Conservation (phyloP, 1,140 invertebrate species). For the Bicyclus anynana region DNA sequence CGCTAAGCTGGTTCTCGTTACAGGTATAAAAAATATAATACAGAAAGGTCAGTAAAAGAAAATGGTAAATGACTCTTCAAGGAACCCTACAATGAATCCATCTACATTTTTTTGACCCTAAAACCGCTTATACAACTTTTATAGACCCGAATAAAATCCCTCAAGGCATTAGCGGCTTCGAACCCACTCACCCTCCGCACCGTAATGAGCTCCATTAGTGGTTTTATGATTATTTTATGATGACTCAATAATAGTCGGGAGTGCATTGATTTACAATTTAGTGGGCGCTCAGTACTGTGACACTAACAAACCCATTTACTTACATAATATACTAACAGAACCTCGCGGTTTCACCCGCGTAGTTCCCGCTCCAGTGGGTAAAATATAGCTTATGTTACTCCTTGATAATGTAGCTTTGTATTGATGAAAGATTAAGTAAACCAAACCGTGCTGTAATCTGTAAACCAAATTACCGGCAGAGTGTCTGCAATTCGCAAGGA, state of each 20-base stretch:
- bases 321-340: too few relatives aligned
- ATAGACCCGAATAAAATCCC: constrained; percentile 22
- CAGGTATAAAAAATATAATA: too few relatives aligned
- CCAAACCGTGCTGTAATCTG: too few relatives aligned
- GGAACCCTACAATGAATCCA: constrained; percentile 6
- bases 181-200: constrained; percentile 12
- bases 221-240: constrained; percentile 24
- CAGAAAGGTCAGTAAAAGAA: too few relatives aligned
- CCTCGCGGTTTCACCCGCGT: too few relatives aligned
- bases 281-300: neutral
- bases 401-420: too few relatives aligned
- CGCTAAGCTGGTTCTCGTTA: too few relatives aligned
- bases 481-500: too few relatives aligned
- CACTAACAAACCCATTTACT: neutral
- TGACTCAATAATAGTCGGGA: constrained; percentile 4
- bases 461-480: too few relatives aligned
- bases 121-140: constrained; percentile 17
- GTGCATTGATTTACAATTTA: constrained; percentile 16
- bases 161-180: constrained; percentile 12
- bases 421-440: too few relatives aligned
- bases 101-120: constrained; percentile 2
- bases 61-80: neutral
- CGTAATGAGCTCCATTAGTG: constrained; percentile 11
- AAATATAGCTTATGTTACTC: too few relatives aligned
- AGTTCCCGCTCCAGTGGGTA: too few relatives aligned